Percentiles rank a stretch among this genome's conserved stretches.
Evolutionary conservation across 2,113 vertebrate genomes (phyloP).

Genomic region (Suricata suricatta): DNA sequence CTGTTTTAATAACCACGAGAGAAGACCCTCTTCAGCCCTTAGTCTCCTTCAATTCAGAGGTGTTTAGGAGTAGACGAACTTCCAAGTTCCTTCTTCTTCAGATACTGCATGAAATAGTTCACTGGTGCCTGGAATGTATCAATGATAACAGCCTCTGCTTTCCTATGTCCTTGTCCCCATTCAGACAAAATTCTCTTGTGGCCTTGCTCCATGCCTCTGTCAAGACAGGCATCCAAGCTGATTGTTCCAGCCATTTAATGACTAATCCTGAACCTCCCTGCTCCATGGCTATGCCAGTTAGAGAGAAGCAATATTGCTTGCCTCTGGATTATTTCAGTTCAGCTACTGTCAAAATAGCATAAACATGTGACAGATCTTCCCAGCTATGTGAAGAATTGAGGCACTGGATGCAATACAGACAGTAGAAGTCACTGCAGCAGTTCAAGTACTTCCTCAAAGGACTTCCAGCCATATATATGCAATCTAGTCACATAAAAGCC

Average conservation of each 20-base stretch:
- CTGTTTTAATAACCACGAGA: not conserved
- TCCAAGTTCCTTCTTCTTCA: not conserved
- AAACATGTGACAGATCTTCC: slow-evolving; percentile 38
- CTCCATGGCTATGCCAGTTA: not conserved
- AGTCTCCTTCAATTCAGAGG: not conserved
- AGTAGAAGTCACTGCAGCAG: not conserved
- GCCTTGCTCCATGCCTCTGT: not conserved
- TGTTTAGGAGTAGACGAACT: not conserved
- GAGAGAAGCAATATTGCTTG: not conserved
- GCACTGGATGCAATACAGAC: slow-evolving; percentile 20
- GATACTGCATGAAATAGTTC: not conserved
- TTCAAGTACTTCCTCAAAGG: not conserved
- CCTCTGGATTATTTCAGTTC: slow-evolving; percentile 44
- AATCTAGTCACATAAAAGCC: not conserved
- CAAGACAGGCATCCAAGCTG: not conserved
- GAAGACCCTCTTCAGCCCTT: not conserved
- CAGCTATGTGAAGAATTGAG: slow-evolving; percentile 37
- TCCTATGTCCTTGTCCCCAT: not conserved
- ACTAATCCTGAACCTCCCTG: not conserved
- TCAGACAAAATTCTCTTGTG: not conserved
- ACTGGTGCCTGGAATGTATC: not conserved
- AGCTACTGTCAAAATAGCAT: slow-evolving; percentile 45
- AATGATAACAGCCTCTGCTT: not conserved
- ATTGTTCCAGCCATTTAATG: not conserved
- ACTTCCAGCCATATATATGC: not conserved